phyloP scores from a whole-genome alignment of 2,888 invertebrate species.

The Ennomos erosarius region DNA sequence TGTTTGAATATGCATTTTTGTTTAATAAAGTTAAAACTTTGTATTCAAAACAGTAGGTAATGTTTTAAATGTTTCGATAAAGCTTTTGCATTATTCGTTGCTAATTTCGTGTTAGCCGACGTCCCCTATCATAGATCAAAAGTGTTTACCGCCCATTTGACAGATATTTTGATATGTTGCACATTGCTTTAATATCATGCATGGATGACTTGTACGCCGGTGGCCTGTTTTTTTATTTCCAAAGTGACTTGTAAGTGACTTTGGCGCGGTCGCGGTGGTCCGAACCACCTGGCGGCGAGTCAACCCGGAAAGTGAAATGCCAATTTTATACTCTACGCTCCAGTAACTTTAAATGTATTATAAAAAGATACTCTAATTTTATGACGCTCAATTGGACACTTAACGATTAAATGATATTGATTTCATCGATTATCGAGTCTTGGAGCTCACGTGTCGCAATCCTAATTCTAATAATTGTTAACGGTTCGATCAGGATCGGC shows the following conservation, averaged over 20 bases:
- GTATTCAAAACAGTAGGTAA: not conserved
- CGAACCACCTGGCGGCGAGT: conserved; percentile 56
- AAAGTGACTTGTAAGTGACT: conserved; percentile 81
- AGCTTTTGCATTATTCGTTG: conserved; percentile 22
- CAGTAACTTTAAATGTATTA: conserved; percentile 36
- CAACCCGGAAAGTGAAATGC: conserved; percentile 76
- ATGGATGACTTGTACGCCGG: conserved; percentile 76
- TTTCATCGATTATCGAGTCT: conserved; percentile 18
- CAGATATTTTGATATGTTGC: conserved; percentile 79
- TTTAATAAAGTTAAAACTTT: no score
- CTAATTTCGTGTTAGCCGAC: conserved; percentile 7
- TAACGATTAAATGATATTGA: conserved; percentile 36
- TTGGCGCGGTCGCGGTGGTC: conserved; percentile 78
- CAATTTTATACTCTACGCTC: conserved; percentile 58
- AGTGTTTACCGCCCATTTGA: conserved; percentile 68
- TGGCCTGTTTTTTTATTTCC: conserved; percentile 71
- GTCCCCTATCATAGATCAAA: conserved; percentile 64
- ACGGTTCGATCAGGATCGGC: conserved; percentile 60
- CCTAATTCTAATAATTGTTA: conserved; percentile 69
- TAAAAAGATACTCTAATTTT: conserved; percentile 23
- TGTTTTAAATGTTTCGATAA: conserved; percentile 7
- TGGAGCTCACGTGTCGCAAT: conserved; percentile 63
- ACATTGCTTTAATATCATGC: conserved; percentile 77
- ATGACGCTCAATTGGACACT: conserved; percentile 27
- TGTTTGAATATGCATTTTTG: no score